These are phyloP conservation scores for Maniola hyperantus DNA, from an alignment of 2,888 invertebrate species.

Conservation along the genomic window DNA sequence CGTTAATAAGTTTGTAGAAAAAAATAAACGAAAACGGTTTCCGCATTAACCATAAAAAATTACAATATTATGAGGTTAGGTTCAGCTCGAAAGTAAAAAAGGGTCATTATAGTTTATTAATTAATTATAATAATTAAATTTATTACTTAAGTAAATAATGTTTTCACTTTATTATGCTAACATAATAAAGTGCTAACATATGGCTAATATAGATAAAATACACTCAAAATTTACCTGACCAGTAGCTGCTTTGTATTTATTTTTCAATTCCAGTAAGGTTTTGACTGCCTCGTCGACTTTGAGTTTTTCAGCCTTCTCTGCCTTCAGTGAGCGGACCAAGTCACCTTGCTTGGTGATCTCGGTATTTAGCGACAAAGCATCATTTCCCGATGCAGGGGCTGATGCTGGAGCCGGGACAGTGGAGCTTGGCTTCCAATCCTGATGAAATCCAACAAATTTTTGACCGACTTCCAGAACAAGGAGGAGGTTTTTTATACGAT, in stretches of 20 bases:
- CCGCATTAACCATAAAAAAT: no score
- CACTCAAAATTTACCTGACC: constrained; percentile 52
- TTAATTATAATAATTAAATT: no score
- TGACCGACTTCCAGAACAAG: not conserved
- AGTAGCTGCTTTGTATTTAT: constrained; percentile 85
- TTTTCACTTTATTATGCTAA: no score
- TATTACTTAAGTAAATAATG: no score
- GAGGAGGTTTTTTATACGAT: no score
- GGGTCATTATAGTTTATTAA: no score
- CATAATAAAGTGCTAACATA: no score
- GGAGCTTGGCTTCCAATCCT: constrained; percentile 36
- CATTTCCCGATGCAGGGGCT: constrained; percentile 1
- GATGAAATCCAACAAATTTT: not conserved
- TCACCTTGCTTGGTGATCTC: constrained; percentile 84
- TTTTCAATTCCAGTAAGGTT: constrained; percentile 86
- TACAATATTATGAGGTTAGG: no score
- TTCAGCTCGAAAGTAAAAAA: no score
- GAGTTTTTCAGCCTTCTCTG: constrained; percentile 79
- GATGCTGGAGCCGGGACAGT: constrained; percentile 21
- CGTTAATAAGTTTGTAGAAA: no score
- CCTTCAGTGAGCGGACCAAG: constrained; percentile 86
- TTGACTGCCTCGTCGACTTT: constrained; percentile 74
- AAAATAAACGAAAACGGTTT: no score
- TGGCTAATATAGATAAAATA: no score
- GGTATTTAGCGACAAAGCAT: constrained; percentile 46